Base-by-base conservation (phyloP, 2,888 invertebrate genomes). In the Acholoe squamosa region DNA sequence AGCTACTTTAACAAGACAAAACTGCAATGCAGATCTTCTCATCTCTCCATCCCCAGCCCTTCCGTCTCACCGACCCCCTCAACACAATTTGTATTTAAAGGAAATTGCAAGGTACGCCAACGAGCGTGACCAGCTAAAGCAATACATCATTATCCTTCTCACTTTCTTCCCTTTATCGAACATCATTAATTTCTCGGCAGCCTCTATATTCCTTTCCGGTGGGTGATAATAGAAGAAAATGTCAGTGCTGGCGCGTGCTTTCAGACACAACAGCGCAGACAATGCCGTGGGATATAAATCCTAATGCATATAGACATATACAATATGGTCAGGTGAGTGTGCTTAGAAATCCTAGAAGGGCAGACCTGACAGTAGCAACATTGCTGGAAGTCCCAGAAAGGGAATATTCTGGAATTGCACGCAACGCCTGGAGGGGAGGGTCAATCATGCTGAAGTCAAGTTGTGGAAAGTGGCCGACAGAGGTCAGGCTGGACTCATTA, bases 401-500 rank as follows among this genome's bases (percentile, higher is more conserved):
- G 43, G 43, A 10, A 43, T 43, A 7, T 43, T n/a, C 61, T 12
- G n/a, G 14, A 19, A 61, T n/a, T 61, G 61, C 61, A 61, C 61
- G 61, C 61, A n/a, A 61, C 19, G 61, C n/a, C 61, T 61, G n/a
- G 61, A 61, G 61, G 61, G 19, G 28, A 71, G 25, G 71, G 71
- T 25, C 71, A 71, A 25, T 14, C 71, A 28, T 71, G 71, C 25
- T 71, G 31, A 28, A 71, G 71, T 71, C 71, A 71, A 71, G 71
- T 71, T 71, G 71, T 71, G 28, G 71, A 71, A 71, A 71, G 71
- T 71, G 71, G 71, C 71, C 84, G 84, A 12, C 43, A 84, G 84
- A 51, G 84, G 84, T 84, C 51, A 84, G 43, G 22, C 25, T 25
- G 84, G 28, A 43, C 43, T 51, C 86, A 56, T 52, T 86, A 28